Evolutionary conservation across 2,113 vertebrate genomes (phyloP), one percentile per base, ranked within the genome.

Genomic region (Xenotilapia flavipinnis): DNA sequence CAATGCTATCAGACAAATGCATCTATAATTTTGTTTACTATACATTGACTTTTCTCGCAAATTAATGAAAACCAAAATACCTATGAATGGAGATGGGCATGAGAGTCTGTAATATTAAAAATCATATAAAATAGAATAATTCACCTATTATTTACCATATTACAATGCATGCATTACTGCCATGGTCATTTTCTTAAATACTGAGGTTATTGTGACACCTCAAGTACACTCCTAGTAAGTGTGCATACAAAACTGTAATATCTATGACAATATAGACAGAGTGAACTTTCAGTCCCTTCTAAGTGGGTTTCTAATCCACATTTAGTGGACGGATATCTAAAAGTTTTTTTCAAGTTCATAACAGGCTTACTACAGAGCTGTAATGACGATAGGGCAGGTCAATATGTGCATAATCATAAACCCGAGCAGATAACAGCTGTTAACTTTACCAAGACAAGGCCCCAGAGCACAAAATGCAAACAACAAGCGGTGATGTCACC

Each of bases 401-500:
- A 79, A 90, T 40, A 65, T 9, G 68, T 28, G 65, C 68, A 88
- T 6, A 15, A 54, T 86, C 68, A 81, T 86, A 86, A 86, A 65
- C 81, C 47, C 13, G 8, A 85, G 73, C 17, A 51, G 86, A 91
- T 87, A 91, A 89, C 90, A 91, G 87, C 80, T 89, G 82, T 51
- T 90, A 82, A 92, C 88, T 84, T 92, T 17, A 80, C 86, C 82
- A 26, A 10, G 19, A 79, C 58, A 31, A 55, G 82, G 89, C 84
- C 82, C 82, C 60, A 42, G n/a, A 89, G 80, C 81, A 80, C 73
- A 51, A 51, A 77, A 51, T 82, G 79, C 90, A 92, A 91, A 94
- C 88, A 88, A 77, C 81, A 8, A 55, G 33, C 85, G 86, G 19
- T 15, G 90, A 89, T 90, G 93, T 93, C 92, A 93, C 85, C 89